phyloP scores from a whole-genome alignment of 2,797 vertebrate species.

The Cossypha heuglini region DNA sequence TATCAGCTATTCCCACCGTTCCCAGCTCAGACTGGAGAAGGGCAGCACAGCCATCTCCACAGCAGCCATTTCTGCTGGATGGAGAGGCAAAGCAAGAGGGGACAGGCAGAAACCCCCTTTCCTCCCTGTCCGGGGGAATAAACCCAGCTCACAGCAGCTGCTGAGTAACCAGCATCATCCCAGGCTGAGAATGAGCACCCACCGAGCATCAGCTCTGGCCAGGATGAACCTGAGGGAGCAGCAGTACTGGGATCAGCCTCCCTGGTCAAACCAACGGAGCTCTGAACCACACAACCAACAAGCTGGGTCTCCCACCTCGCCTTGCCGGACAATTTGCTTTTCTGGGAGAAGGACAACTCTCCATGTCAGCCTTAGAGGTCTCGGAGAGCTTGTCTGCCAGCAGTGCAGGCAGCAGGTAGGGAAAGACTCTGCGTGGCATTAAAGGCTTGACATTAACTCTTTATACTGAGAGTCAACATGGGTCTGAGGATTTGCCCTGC shows the following conservation, averaged over 20 bases:
- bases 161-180: background rate
- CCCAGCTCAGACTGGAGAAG: background rate
- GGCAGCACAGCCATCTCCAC: background rate
- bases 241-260: no score
- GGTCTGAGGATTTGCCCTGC: background rate
- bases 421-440: background rate
- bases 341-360: background rate
- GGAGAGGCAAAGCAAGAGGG: background rate
- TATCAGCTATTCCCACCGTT: fast-evolving
- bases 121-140: background rate
- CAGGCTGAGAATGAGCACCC: background rate
- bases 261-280: fast-evolving
- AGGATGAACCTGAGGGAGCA: fast-evolving
- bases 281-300: fast-evolving
- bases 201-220: fast-evolving
- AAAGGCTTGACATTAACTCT: background rate
- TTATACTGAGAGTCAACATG: background rate
- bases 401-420: fast-evolving
- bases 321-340: background rate
- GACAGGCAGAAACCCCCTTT: background rate
- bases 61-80: background rate
- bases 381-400: background rate
- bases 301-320: fast-evolving
- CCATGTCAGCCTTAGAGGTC: fast-evolving
- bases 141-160: background rate